These are phyloP conservation scores for Charina bottae DNA, from an alignment of 2,113 vertebrate species.

Conservation along the genomic window DNA sequence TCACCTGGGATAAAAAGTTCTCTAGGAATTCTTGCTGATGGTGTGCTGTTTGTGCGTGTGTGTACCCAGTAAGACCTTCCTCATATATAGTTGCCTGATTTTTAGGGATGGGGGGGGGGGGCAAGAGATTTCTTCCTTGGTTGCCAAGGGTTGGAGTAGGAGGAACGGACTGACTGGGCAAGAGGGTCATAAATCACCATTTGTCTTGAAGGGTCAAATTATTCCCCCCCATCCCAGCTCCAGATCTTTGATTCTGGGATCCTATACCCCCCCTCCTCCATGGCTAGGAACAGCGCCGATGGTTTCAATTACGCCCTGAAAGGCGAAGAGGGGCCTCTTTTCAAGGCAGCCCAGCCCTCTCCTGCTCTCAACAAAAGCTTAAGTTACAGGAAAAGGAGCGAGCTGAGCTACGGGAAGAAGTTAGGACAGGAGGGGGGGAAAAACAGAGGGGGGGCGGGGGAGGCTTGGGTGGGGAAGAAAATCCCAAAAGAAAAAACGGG, in stretches of 20 bases:
- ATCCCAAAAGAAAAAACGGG: background rate
- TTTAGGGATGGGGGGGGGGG: background rate
- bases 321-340: slow-evolving; percentile 75
- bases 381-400: slow-evolving; percentile 77
- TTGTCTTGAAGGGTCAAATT: slow-evolving; percentile 65
- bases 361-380: slow-evolving; percentile 76
- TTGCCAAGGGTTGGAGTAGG: slow-evolving; percentile 38
- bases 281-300: slow-evolving; percentile 63
- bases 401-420: slow-evolving; percentile 52
- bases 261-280: slow-evolving; percentile 59
- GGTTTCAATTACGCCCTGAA: slow-evolving; percentile 81
- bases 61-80: background rate
- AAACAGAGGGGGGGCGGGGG: background rate
- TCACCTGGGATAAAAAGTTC: background rate
- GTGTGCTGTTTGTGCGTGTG: background rate
- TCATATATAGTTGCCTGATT: background rate
- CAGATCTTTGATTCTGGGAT: slow-evolving; percentile 68
- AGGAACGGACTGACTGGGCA: slow-evolving; percentile 13
- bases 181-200: slow-evolving; percentile 61
- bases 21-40: background rate
- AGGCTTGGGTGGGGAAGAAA: background rate
- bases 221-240: slow-evolving; percentile 3
- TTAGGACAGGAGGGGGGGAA: slow-evolving; percentile 34
- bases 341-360: slow-evolving; percentile 70
- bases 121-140: background rate